These are phyloP conservation scores for Spinibarbus caldwelli DNA, from an alignment of 2,797 vertebrate species.

Conservation along the genomic window DNA sequence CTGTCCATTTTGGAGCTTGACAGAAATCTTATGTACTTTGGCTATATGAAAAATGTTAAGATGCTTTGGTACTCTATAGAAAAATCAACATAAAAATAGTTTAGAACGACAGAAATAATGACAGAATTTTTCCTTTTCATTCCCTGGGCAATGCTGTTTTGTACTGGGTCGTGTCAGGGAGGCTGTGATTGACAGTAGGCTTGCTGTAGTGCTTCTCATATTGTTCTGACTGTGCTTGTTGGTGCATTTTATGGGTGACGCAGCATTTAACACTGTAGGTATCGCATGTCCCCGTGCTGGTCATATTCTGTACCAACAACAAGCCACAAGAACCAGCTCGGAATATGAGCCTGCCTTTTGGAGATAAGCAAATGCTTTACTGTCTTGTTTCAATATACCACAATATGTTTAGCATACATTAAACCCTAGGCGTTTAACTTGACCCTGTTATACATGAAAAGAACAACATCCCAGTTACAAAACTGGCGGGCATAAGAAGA, in stretches of 20 bases:
- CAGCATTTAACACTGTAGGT: slow-evolving; percentile 52
- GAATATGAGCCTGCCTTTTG: slow-evolving; percentile 35
- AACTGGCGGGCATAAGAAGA: slow-evolving; percentile 16
- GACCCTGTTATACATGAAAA: slow-evolving; percentile 15
- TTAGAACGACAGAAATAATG: background rate
- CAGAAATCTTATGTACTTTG: background rate
- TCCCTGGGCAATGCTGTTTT: background rate
- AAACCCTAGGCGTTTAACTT: slow-evolving; percentile 5
- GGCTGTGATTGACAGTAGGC: slow-evolving; percentile 19
- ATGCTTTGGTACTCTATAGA: background rate
- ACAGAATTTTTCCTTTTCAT: background rate
- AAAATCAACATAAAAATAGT: background rate
- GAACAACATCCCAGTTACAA: slow-evolving; percentile 17
- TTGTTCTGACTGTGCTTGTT: slow-evolving; percentile 44
- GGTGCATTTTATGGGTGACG: slow-evolving; percentile 37
- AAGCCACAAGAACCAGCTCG: slow-evolving; percentile 32
- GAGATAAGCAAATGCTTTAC: slow-evolving; percentile 35
- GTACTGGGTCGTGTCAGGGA: background rate
- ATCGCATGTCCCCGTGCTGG: slow-evolving; percentile 16
- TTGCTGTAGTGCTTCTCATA: slow-evolving; percentile 29
- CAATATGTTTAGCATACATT: slow-evolving; percentile 18
- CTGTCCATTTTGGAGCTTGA: background rate
- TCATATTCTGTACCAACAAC: slow-evolving; percentile 46
- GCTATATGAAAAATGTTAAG: background rate
- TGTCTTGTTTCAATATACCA: slow-evolving; percentile 22